Conservation (phyloP, 1,140 invertebrate species). For the Brachystomella parvula region DNA sequence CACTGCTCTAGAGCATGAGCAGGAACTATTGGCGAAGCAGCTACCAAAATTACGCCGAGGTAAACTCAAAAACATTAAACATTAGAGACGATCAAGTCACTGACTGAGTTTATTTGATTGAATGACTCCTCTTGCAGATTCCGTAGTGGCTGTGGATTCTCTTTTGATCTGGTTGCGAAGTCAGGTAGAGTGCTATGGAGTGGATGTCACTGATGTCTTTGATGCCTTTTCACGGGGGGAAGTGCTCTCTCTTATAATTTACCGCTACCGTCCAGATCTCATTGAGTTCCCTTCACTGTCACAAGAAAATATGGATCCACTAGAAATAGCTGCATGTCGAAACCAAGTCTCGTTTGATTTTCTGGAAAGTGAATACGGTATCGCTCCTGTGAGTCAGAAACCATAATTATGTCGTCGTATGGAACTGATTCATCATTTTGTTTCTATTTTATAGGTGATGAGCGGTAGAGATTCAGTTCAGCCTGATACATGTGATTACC, state of each 20-base stretch:
- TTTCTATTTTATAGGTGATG: constrained; percentile 52
- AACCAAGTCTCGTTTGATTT: constrained; percentile 75
- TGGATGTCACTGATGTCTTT: constrained; percentile 61
- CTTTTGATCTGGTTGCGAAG: constrained; percentile 67
- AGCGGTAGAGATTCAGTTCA: constrained; percentile 69
- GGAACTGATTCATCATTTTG: background rate
- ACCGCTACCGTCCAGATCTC: constrained; percentile 79
- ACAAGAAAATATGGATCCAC: constrained; percentile 51
- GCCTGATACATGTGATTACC: constrained; percentile 61
- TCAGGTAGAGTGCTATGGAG: constrained; percentile 59
- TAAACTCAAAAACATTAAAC: background rate
- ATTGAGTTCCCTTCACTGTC: constrained; percentile 55
- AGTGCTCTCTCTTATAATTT: constrained; percentile 72
- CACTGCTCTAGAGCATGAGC: constrained; percentile 41
- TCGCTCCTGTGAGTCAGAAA: constrained; percentile 55
- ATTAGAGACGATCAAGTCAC: background rate
- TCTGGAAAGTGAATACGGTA: constrained; percentile 65
- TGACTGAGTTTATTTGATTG: background rate
- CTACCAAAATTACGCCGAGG: constrained; percentile 31
- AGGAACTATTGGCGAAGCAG: constrained; percentile 34
- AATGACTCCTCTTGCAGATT: constrained; percentile 44
- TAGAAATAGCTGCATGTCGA: constrained; percentile 55
- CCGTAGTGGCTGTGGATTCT: constrained; percentile 61
- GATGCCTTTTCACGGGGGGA: constrained; percentile 66
- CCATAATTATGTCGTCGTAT: background rate